phyloP scores from a whole-genome alignment of 2,888 invertebrate genomes.

The Cylloceria caligata region DNA sequence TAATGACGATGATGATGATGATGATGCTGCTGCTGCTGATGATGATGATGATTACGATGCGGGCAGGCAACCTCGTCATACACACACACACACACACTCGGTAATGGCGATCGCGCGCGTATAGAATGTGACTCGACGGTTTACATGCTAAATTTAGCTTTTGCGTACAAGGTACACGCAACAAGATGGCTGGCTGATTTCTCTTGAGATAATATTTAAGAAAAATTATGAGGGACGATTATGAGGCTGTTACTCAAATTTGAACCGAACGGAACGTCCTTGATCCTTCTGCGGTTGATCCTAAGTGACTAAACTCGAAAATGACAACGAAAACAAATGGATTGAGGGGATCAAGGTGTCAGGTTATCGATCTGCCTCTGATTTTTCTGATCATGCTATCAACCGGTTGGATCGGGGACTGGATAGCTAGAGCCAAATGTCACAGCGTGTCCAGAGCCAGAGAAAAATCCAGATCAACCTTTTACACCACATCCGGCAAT shows the following conservation, averaged over 20 bases:
- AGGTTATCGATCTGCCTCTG: background rate
- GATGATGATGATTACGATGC: constrained; percentile 50
- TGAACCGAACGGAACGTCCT: constrained; percentile 26
- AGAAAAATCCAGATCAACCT: constrained; percentile 77
- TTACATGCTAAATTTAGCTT: constrained; percentile 71
- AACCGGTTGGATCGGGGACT: background rate
- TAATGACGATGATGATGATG: constrained; percentile 41
- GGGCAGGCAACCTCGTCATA: constrained; percentile 47
- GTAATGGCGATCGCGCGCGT: constrained; percentile 54
- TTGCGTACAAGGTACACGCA: constrained; percentile 46
- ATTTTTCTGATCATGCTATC: background rate
- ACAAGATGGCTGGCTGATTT: constrained; percentile 65
- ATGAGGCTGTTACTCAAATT: constrained; percentile 56
- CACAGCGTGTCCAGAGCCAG: constrained; percentile 79
- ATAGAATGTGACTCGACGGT: constrained; percentile 31
- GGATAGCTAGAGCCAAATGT: constrained; percentile 73
- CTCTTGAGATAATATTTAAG: constrained; percentile 45
- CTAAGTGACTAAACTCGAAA: background rate
- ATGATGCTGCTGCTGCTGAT: constrained; percentile 12
- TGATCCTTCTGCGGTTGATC: background rate
- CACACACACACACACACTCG: constrained; percentile 44
- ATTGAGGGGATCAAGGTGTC: background rate
- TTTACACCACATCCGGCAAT: constrained; percentile 78
- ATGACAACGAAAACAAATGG: background rate
- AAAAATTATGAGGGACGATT: constrained; percentile 37